Evolutionary conservation across 2,113 vertebrate genomes (phyloP).

Genomic region (Odontophorus gujanensis): DNA sequence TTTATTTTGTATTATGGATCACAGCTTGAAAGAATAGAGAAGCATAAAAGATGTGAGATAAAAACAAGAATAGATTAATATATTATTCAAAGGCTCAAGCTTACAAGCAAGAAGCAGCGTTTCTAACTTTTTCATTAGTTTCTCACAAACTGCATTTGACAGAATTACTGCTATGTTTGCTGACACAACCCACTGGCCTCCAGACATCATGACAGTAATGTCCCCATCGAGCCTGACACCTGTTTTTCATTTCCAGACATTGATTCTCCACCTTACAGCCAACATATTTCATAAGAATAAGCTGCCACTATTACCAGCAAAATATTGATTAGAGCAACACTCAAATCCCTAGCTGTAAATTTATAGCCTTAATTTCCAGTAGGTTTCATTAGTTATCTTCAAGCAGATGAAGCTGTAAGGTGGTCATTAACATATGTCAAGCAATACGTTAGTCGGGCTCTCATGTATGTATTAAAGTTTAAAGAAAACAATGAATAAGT

Average conservation of each 20-base stretch:
- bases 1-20: not conserved
- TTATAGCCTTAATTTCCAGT: conserved; percentile 78
- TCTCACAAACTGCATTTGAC: conserved; percentile 45
- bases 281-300: conserved; percentile 71
- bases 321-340: conserved; percentile 76
- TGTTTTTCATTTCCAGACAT: conserved; percentile 76
- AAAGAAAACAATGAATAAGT: conserved; percentile 38
- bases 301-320: conserved; percentile 76
- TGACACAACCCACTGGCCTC: conserved; percentile 55
- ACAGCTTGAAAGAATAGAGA: not conserved
- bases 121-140: conserved; percentile 66
- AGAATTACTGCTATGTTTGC: conserved; percentile 66
- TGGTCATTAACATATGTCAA: conserved; percentile 55
- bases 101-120: not conserved
- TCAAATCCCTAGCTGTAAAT: conserved; percentile 73
- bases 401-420: conserved; percentile 64
- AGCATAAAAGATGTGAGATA: not conserved
- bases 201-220: conserved; percentile 53
- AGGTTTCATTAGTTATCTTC: conserved; percentile 68
- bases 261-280: conserved; percentile 69
- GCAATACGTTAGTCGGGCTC: conserved; percentile 41
- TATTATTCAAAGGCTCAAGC: not conserved
- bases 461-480: conserved; percentile 19
- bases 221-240: conserved; percentile 69
- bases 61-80: not conserved